Percentiles rank a stretch among this genome's conserved stretches.
These are phyloP conservation scores for Neosilurus mollespiculum DNA, from an alignment of 2,797 vertebrate species.

Conservation along the genomic window DNA sequence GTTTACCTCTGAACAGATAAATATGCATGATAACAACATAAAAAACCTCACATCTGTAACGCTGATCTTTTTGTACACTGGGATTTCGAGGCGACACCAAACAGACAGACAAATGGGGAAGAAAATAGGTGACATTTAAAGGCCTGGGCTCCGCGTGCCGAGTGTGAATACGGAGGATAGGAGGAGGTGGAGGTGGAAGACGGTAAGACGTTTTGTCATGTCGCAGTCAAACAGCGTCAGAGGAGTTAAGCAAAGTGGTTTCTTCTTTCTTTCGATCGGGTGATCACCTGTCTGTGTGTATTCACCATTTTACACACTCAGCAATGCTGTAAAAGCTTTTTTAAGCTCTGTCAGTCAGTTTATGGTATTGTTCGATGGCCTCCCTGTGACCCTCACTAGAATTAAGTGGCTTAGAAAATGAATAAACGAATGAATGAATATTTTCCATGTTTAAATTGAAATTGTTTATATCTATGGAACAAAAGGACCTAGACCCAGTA, in stretches of 20 bases:
- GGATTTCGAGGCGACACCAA: constrained; percentile 43
- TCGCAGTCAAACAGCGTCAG: constrained; percentile 20
- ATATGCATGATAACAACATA: constrained; percentile 57
- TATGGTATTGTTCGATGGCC: background rate
- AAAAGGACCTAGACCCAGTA: too few relatives aligned
- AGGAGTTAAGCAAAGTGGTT: constrained; percentile 20
- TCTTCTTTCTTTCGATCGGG: constrained; percentile 33
- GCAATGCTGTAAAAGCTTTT: background rate
- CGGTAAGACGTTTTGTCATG: constrained; percentile 34
- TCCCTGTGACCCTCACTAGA: too few relatives aligned
- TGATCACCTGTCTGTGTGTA: constrained; percentile 38
- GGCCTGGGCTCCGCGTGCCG: constrained; percentile 37
- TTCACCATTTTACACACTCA: constrained; percentile 12
- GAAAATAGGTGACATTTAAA: constrained; percentile 58
- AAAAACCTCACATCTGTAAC: constrained; percentile 53
- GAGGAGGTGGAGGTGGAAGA: constrained; percentile 45
- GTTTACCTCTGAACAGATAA: constrained; percentile 61
- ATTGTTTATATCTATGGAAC: too few relatives aligned
- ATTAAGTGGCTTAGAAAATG: too few relatives aligned
- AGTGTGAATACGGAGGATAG: constrained; percentile 51
- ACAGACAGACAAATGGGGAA: constrained; percentile 48
- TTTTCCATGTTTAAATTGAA: too few relatives aligned
- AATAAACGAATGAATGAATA: too few relatives aligned
- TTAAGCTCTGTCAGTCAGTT: background rate
- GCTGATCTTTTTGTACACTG: constrained; percentile 45